These are phyloP conservation scores for Andrena cerasifolii DNA, from an alignment of 1,140 invertebrate species.

Conservation along the genomic window DNA sequence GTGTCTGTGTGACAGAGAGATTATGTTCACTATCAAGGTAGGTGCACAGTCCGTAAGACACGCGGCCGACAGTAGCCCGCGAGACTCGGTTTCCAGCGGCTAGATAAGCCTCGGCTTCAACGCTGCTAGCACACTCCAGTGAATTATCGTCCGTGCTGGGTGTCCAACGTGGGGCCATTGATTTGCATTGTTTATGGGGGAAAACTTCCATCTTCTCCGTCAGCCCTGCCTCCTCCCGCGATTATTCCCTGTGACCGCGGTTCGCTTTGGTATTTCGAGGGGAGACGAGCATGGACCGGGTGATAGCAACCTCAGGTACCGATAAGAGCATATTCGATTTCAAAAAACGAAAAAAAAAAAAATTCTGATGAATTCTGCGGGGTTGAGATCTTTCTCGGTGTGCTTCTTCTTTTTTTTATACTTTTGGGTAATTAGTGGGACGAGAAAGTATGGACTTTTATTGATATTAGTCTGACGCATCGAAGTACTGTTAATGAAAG, in stretches of 20 bases:
- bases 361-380: too few relatives aligned
- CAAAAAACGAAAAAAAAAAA: too few relatives aligned
- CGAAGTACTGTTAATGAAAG: too few relatives aligned
- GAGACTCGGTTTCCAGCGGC: slow-evolving; percentile 5
- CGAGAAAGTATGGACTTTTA: too few relatives aligned
- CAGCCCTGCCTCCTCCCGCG: too few relatives aligned
- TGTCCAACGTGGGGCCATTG: neutral
- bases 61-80: slow-evolving; percentile 4
- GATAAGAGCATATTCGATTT: too few relatives aligned
- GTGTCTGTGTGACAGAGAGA: slow-evolving; percentile 70
- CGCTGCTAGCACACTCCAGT: neutral
- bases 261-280: neutral
- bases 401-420: neutral
- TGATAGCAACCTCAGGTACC: too few relatives aligned
- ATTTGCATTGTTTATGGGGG: neutral
- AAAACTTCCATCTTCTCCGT: neutral
- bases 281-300: too few relatives aligned
- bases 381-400: too few relatives aligned
- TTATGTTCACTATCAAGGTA: slow-evolving; percentile 78
- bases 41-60: slow-evolving; percentile 49
- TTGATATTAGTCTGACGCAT: too few relatives aligned
- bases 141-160: slow-evolving; percentile 8
- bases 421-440: too few relatives aligned
- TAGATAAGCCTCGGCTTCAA: neutral
- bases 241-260: neutral